Percentiles rank a stretch among this genome's conserved stretches.
phyloP scores from a whole-genome alignment of 2,888 invertebrate genomes.

The Fissipunctia ypsillon region DNA sequence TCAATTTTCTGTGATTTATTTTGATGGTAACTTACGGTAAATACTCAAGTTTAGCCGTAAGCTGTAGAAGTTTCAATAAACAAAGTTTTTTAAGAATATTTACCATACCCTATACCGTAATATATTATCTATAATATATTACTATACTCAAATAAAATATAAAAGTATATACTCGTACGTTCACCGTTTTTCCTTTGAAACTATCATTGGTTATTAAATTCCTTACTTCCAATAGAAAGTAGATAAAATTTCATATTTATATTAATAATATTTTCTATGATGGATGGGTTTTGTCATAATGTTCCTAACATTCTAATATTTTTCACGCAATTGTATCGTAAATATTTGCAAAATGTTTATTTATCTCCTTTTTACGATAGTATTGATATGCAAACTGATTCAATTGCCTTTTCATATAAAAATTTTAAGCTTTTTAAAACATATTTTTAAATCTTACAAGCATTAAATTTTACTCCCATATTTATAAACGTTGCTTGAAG shows the following conservation, averaged over 20 bases:
- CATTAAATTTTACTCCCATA: background rate
- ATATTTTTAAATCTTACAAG: background rate
- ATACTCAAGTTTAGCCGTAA: background rate
- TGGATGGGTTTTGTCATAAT: constrained; percentile 17
- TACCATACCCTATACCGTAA: background rate
- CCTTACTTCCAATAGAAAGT: constrained; percentile 45
- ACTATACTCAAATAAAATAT: constrained; percentile 27
- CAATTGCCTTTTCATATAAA: background rate
- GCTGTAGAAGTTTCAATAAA: background rate
- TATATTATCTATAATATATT: no score
- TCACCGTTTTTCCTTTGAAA: constrained; percentile 50
- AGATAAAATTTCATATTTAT: constrained; percentile 36
- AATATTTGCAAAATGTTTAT: constrained; percentile 3
- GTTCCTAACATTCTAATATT: background rate
- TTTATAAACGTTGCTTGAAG: background rate
- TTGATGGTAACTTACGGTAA: background rate
- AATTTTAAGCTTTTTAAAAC: no score
- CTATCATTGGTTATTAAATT: constrained; percentile 64
- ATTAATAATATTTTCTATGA: constrained; percentile 17
- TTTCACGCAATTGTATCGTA: background rate
- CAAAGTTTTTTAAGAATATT: background rate
- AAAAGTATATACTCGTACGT: constrained; percentile 14
- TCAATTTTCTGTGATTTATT: background rate
- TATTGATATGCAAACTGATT: background rate
- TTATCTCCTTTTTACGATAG: background rate